Conservation (phyloP, 2,888 invertebrate species). For the Leptopilina myrica region DNA sequence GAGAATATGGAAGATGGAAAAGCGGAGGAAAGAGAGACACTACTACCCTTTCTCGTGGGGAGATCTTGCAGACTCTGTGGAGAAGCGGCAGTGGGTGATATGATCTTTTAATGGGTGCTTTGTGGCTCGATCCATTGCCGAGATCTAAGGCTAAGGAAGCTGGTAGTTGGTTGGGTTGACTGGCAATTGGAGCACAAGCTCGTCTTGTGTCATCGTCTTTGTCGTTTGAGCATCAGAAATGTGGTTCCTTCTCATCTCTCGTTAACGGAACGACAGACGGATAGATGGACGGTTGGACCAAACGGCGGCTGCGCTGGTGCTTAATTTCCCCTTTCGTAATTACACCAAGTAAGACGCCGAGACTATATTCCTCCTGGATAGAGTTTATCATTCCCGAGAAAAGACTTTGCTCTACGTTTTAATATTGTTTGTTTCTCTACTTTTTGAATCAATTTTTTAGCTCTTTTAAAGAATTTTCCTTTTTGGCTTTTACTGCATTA, state of each 20-base stretch:
- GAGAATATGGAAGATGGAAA: conserved; percentile 43
- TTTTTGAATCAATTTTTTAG: not conserved
- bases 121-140: conserved; percentile 74
- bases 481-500: too few relatives aligned
- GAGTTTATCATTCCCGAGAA: conserved; percentile 36
- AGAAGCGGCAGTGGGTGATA: conserved; percentile 71
- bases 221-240: conserved; percentile 63
- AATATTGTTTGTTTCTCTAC: not conserved
- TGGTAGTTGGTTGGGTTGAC: conserved; percentile 60
- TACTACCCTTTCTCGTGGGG: conserved; percentile 53
- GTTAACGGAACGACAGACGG: conserved; percentile 64
- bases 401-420: not conserved
- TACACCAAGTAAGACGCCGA: conserved; percentile 68
- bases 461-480: too few relatives aligned
- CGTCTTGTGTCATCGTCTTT: conserved; percentile 61
- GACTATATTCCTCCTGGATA: conserved; percentile 52
- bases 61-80: conserved; percentile 60
- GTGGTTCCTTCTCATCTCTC: conserved; percentile 65
- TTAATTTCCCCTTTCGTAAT: conserved; percentile 77
- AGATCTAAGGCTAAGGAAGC: conserved; percentile 71
- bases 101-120: conserved; percentile 77
- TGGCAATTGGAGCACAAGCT: conserved; percentile 50
- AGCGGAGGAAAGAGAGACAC: conserved; percentile 42
- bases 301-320: conserved; percentile 75
- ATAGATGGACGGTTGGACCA: conserved; percentile 69